Evolutionary conservation across 2,113 vertebrate genomes (phyloP).

Genomic region (Probosciger aterrimus): DNA sequence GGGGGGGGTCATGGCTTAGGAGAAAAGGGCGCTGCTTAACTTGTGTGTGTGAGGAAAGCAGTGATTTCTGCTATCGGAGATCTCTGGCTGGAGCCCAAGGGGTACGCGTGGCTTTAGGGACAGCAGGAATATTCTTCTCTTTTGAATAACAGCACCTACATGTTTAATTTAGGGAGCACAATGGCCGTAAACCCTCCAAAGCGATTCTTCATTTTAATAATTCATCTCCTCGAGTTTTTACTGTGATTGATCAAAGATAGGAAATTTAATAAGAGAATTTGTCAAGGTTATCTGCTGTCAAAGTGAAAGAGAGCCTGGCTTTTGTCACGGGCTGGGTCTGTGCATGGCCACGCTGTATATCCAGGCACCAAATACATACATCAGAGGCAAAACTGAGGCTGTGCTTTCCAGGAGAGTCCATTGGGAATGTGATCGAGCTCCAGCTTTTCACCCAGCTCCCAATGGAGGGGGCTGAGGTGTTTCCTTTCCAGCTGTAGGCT

Average conservation of each 20-base stretch:
- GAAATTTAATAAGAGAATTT: slow-evolving; percentile 56
- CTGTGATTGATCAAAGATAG: slow-evolving; percentile 58
- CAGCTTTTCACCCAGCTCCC: neutral
- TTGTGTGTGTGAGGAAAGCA: neutral
- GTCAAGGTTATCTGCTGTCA: slow-evolving; percentile 41
- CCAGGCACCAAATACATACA: fast-evolving
- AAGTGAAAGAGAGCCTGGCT: neutral
- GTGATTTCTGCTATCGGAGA: neutral
- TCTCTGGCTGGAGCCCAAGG: neutral
- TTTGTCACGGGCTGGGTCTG: neutral
- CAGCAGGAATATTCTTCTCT: neutral
- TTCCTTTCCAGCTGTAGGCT: neutral
- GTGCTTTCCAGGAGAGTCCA: neutral
- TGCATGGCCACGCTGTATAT: fast-evolving
- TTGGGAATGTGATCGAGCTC: neutral
- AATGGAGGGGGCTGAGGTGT: fast-evolving
- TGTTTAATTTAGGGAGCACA: slow-evolving; percentile 17
- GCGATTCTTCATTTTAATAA: slow-evolving; percentile 34
- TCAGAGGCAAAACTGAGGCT: fast-evolving
- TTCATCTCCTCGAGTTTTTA: slow-evolving; percentile 42
- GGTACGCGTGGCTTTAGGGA: neutral
- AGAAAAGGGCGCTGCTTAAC: neutral
- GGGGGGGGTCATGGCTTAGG: neutral
- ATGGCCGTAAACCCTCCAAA: neutral
- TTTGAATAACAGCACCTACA: slow-evolving; percentile 31